phyloP scores from a whole-genome alignment of 2,888 invertebrate genomes.

The Pimpla rufipes region DNA sequence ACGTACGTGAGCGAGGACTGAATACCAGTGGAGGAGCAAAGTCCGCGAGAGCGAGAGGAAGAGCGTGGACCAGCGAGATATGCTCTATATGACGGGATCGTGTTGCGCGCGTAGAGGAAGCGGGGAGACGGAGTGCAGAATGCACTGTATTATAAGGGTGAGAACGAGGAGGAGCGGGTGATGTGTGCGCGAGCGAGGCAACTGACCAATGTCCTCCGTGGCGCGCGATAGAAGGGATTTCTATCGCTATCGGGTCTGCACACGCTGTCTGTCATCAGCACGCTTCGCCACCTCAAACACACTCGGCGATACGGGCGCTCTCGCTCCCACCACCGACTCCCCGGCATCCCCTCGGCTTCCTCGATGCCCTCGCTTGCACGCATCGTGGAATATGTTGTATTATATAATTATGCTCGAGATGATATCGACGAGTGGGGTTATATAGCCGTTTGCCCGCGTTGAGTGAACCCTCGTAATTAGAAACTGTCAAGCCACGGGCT shows the following conservation, averaged over 20 bases:
- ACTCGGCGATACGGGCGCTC: slow-evolving; percentile 70
- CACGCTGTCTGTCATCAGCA: slow-evolving; percentile 83
- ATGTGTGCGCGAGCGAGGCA: slow-evolving; percentile 49
- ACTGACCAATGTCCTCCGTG: slow-evolving; percentile 76
- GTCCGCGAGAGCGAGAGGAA: slow-evolving; percentile 65
- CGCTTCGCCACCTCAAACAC: slow-evolving; percentile 83
- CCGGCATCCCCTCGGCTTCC: too few species aligned
- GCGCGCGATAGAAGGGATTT: slow-evolving; percentile 59
- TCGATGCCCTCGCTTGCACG: slow-evolving; percentile 68
- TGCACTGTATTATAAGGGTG: slow-evolving; percentile 59
- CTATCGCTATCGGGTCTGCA: slow-evolving; percentile 75
- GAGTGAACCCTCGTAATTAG: slow-evolving; percentile 73
- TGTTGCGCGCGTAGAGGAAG: slow-evolving; percentile 27
- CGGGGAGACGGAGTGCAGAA: slow-evolving; percentile 23
- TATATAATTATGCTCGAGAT: slow-evolving; percentile 80
- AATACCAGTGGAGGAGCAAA: slow-evolving; percentile 75
- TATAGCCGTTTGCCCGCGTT: slow-evolving; percentile 3
- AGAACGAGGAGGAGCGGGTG: slow-evolving; percentile 26
- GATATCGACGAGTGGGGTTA: slow-evolving; percentile 73
- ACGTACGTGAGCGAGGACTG: slow-evolving; percentile 25
- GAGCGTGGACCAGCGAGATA: slow-evolving; percentile 48
- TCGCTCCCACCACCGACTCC: slow-evolving; percentile 14
- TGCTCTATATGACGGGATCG: neutral
- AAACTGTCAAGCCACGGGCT: slow-evolving; percentile 73
- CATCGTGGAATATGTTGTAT: slow-evolving; percentile 80